Evolutionary conservation across 2,888 invertebrate species (phyloP), one percentile per base, ranked within the genome.

Genomic region (Brenthis daphne): DNA sequence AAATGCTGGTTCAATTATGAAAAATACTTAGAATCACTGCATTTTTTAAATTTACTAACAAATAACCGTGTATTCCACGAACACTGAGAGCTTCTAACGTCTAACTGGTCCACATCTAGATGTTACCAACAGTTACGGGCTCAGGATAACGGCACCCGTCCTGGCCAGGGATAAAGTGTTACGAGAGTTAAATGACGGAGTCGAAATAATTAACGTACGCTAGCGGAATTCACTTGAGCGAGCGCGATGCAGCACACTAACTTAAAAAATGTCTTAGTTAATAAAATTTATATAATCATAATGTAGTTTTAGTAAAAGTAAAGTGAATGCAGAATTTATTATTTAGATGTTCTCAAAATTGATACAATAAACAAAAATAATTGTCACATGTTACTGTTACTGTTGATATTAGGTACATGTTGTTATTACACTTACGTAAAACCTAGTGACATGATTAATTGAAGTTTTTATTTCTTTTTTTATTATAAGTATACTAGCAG

Each of bases 141-240:
- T 20, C 57, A 57, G 64, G 70, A 64, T 71, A 73, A 73, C 73
- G 73, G 73, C 54, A 73, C 53, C 64, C 51, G 64, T 68, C 64
- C 72, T 64, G 68, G 24, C 65, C 67, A 63, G 63, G 67, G 64
- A 53, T 64, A 67, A 72, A 57, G 69, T 69, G 37, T 65, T 68
- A 68, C 51, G 51, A 57, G 69, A 60, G 60, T 51, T 68, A 65
- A 71, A 71, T 64, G 65, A 61, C 53, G 56, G 16, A 47, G 53
- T 69, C 53, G 14, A 69, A 64, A 56, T 56, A 69, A 71, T 67
- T 71, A 67, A 24, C 50, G n/a, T 61, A 33, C 12, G 37, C n/a
- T 48, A 54, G 47, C 16, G 16, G 56, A 53, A 37, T 54, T 55
- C 56, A 48, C 13, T 50, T 24, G 37, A 6, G 37, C 29, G 20